Percentiles rank a stretch among this genome's conserved stretches.
Evolutionary conservation across 2,888 invertebrate genomes (phyloP).

Genomic region (Agonopterix alstromeriana): DNA sequence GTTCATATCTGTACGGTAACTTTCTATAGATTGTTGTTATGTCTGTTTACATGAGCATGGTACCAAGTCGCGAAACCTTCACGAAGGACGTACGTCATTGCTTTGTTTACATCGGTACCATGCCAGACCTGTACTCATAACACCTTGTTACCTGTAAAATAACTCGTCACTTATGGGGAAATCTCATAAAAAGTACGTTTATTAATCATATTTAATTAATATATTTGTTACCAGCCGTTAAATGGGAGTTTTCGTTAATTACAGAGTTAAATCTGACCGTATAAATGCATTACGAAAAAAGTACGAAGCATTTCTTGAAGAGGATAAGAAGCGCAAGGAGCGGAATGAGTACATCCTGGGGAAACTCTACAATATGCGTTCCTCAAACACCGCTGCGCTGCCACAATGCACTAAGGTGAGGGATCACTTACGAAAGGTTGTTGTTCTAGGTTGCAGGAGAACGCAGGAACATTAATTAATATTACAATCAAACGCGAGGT

Average conservation of each 20-base stretch:
- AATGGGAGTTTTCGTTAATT: conserved; percentile 12
- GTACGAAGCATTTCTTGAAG: conserved; percentile 63
- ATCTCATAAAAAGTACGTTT: conserved; percentile 51
- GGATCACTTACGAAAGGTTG: no score
- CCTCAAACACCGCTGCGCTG: conserved; percentile 29
- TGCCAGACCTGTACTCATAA: conserved; percentile 15
- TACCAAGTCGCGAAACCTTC: conserved; percentile 41
- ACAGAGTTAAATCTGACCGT: conserved; percentile 53
- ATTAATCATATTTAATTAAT: not conserved
- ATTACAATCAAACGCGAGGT: no score
- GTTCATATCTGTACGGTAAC: conserved; percentile 30
- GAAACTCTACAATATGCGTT: conserved; percentile 60
- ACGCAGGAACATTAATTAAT: no score
- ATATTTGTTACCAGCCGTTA: not conserved
- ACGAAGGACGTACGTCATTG: conserved; percentile 58
- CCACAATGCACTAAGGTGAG: conserved; percentile 30
- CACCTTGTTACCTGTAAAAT: conserved; percentile 1
- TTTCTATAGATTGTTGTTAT: conserved; percentile 10
- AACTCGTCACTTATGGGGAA: conserved; percentile 41
- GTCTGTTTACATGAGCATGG: conserved; percentile 18
- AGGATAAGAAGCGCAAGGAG: conserved; percentile 63
- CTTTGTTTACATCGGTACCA: conserved; percentile 53
- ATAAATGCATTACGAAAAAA: conserved; percentile 55
- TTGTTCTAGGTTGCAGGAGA: no score
- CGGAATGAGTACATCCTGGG: conserved; percentile 64